These are phyloP conservation scores for Promerops cafer DNA, from an alignment of 2,113 vertebrate genomes.

Conservation along the genomic window DNA sequence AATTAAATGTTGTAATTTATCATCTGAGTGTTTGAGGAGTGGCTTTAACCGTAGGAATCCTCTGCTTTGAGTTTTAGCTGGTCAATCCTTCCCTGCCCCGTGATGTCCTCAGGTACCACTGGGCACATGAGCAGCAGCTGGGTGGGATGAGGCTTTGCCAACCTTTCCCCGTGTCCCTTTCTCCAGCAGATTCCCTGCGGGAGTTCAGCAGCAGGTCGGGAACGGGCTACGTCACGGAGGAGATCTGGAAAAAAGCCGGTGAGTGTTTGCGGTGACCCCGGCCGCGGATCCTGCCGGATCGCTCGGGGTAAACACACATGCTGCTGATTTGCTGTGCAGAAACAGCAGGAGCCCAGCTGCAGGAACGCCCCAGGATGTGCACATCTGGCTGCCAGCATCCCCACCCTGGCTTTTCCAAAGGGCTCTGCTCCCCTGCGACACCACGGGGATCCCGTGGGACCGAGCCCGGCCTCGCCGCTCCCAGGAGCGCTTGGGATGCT, in stretches of 20 bases:
- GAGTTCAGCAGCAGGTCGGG: constrained; percentile 86
- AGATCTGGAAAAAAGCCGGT: constrained; percentile 99
- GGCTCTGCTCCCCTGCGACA: neutral
- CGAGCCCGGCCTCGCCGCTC: accelerated
- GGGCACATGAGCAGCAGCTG: neutral
- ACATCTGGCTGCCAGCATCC: neutral
- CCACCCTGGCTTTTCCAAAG: neutral
- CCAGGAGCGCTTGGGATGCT: accelerated
- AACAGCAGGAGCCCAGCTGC: neutral
- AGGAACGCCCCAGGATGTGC: neutral
- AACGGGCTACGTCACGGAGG: constrained; percentile 91
- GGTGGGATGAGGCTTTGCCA: neutral
- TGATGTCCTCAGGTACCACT: accelerated
- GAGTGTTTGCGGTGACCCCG: neutral
- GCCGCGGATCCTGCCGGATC: accelerated
- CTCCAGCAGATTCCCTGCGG: constrained; percentile 82
- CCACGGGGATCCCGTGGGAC: accelerated
- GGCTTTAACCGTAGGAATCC: neutral
- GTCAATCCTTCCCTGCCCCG: neutral
- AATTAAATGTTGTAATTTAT: constrained; percentile 47
- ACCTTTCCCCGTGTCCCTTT: neutral
- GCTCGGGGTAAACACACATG: neutral
- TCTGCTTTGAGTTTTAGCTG: neutral
- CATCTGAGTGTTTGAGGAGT: neutral
- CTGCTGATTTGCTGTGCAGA: neutral